Conservation (phyloP, 1,140 invertebrate species). For the Brachionus asplanchnoidis region DNA sequence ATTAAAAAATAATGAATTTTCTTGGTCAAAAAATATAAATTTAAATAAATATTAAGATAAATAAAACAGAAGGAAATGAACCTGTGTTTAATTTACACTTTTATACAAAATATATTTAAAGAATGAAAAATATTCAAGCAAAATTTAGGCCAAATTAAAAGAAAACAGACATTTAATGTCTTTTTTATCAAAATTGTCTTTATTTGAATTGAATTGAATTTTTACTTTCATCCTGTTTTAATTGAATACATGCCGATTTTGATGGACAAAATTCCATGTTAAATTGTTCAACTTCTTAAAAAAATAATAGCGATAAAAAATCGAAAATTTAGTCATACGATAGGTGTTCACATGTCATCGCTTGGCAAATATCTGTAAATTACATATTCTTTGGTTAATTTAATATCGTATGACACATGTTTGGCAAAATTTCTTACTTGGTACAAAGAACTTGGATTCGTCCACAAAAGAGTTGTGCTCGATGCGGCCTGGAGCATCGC, state of each 20-base stretch:
- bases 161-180: neutral
- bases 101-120: neutral
- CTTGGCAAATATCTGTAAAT: neutral
- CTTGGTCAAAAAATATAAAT: neutral
- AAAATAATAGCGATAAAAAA: neutral
- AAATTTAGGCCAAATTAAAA: neutral
- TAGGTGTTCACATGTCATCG: neutral
- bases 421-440: neutral
- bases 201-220: neutral
- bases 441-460: neutral
- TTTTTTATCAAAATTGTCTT: neutral
- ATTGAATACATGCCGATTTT: neutral
- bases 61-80: neutral
- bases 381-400: neutral
- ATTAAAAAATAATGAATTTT: neutral
- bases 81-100: neutral
- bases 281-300: neutral
- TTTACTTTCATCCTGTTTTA: neutral
- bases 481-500: neutral
- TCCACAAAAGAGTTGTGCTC: neutral
- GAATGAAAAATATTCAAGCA: neutral
- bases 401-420: neutral
- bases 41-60: neutral
- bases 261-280: neutral
- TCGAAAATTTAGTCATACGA: slow-evolving; percentile 1